phyloP scores from a whole-genome alignment of 2,113 vertebrate genomes.

The Falcunculus frontatus region DNA sequence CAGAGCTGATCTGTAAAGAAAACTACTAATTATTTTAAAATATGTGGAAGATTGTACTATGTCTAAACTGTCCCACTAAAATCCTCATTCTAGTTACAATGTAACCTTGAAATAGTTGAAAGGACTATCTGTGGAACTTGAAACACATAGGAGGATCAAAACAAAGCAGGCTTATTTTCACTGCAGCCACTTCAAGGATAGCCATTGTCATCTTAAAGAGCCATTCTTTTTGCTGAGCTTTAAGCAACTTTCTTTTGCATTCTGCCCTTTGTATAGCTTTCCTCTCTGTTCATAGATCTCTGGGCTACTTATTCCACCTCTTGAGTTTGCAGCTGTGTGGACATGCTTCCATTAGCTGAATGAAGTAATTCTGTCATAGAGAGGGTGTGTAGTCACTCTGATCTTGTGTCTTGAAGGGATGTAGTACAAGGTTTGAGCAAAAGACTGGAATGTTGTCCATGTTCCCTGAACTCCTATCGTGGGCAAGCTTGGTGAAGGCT shows the following conservation, averaged over 20 bases:
- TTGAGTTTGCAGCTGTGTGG: not conserved
- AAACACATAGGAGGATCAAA: not conserved
- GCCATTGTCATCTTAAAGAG: slow-evolving; percentile 19
- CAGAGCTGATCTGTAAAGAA: not conserved
- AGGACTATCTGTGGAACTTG: not conserved
- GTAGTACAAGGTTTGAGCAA: not conserved
- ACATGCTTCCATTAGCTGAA: not conserved
- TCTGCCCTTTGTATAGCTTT: slow-evolving; percentile 1
- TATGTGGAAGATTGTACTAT: not conserved
- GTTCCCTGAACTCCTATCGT: rapidly evolving
- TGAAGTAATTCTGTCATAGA: not conserved
- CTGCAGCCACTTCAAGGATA: not conserved
- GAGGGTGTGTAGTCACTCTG: not conserved
- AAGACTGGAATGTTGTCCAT: not conserved
- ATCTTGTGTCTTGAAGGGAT: not conserved
- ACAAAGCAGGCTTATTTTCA: slow-evolving; percentile 44
- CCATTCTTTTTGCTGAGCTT: slow-evolving; percentile 24
- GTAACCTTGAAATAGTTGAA: slow-evolving; percentile 8
- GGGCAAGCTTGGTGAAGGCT: not conserved
- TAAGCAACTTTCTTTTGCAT: slow-evolving; percentile 16
- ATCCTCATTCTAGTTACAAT: not conserved
- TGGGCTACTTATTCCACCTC: not conserved
- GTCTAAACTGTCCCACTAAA: not conserved
- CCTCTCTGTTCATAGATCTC: not conserved
- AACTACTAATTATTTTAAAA: not conserved